Evolutionary conservation across 2,113 vertebrate genomes (phyloP).

Genomic region (Triplophysa rosa): DNA sequence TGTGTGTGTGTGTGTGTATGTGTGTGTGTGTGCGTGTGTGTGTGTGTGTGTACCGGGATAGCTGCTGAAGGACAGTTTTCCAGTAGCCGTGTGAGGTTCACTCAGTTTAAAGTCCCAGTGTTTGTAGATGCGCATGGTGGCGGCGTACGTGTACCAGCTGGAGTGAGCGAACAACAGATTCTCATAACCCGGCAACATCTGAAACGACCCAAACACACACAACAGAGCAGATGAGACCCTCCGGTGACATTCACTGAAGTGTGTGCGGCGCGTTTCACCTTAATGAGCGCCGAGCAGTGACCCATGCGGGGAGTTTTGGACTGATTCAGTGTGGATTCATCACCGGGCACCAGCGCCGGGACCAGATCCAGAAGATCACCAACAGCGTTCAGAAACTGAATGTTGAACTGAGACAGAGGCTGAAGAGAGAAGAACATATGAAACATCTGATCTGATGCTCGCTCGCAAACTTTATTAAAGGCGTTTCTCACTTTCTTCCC

Average conservation of each 20-base stretch:
- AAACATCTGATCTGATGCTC: not conserved
- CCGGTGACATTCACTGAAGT: not conserved
- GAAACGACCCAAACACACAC: not conserved
- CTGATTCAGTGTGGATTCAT: constrained; percentile 37
- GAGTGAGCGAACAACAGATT: constrained; percentile 91
- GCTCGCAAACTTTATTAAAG: too few relatives aligned
- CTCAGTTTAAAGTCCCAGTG: constrained; percentile 86
- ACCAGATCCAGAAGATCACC: constrained; percentile 91
- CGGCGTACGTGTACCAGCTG: constrained; percentile 91
- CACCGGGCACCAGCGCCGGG: constrained; percentile 73
- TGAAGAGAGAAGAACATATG: constrained; percentile 61
- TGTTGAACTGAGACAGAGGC: constrained; percentile 80
- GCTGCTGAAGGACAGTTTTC: constrained; percentile 89
- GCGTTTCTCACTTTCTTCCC: constrained; percentile 70
- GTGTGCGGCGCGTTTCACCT: constrained; percentile 71
- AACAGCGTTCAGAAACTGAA: constrained; percentile 83
- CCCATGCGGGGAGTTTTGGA: constrained; percentile 80
- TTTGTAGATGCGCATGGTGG: constrained; percentile 89
- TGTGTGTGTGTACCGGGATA: constrained; percentile 79
- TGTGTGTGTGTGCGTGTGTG: not conserved
- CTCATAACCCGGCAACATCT: constrained; percentile 92
- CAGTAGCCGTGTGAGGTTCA: constrained; percentile 76
- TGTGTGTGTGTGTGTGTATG: not conserved
- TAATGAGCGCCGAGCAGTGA: constrained; percentile 92
- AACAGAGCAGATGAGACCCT: not conserved